phyloP scores from a whole-genome alignment of 1,140 invertebrate genomes.

The Cyrtorhinus lividipennis region DNA sequence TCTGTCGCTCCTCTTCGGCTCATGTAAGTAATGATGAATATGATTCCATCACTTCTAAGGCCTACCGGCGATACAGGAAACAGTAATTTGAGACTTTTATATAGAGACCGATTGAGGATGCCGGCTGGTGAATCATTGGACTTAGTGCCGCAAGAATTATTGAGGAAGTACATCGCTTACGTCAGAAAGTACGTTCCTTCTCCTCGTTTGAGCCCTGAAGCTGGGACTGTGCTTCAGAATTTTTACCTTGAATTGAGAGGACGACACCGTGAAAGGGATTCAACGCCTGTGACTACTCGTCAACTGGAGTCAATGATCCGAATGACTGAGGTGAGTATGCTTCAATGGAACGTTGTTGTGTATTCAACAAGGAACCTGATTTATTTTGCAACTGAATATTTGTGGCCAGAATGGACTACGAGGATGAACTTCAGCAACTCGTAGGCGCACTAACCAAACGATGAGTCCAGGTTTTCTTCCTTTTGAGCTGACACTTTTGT shows the following conservation, averaged over 20 bases:
- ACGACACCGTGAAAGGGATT: conserved; percentile 42
- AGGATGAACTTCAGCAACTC: too few relatives aligned
- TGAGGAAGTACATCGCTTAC: conserved; percentile 85
- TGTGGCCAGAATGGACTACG: too few relatives aligned
- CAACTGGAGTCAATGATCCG: conserved; percentile 80
- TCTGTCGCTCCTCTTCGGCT: too few relatives aligned
- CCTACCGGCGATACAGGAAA: too few relatives aligned
- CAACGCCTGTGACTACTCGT: conserved; percentile 61
- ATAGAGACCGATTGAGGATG: conserved; percentile 46
- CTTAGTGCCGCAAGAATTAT: conserved; percentile 52
- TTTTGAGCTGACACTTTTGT: too few relatives aligned
- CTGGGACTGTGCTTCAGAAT: conserved; percentile 51
- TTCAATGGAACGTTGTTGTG: too few relatives aligned
- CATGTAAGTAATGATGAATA: not conserved
- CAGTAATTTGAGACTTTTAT: too few relatives aligned
- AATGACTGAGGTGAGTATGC: conserved; percentile 52
- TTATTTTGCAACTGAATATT: too few relatives aligned
- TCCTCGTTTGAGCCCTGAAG: conserved; percentile 55
- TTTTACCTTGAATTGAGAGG: conserved; percentile 71
- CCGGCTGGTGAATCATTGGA: conserved; percentile 46
- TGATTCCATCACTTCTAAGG: too few relatives aligned
- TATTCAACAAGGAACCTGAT: too few relatives aligned
- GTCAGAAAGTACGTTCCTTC: conserved; percentile 69
- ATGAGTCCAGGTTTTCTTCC: too few relatives aligned
- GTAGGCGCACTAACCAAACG: too few relatives aligned